Base-by-base conservation (phyloP, 2,797 vertebrate species). In the Acridotheres tristis region DNA sequence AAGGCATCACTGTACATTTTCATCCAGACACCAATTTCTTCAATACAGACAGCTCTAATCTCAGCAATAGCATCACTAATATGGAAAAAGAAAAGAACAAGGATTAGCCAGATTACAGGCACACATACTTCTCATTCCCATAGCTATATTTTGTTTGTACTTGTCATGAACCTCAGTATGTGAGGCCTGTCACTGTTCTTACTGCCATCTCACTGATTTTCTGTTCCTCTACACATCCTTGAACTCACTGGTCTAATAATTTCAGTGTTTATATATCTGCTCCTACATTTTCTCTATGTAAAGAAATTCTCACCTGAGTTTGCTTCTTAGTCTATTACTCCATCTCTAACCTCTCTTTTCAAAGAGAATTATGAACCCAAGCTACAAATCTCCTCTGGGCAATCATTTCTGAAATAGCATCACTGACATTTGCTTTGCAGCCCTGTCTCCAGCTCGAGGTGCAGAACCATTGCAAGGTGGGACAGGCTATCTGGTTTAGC, bases 21-120 rank as follows among this genome's bases (percentile, higher is more conserved):
- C 99, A 99, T 99, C 99, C 99, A 99, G 57, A 99, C 99, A 51
- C 99, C 99, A 21, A 99, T 99, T 98, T 99, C 99, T 98, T 99
- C 99, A 67, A 99, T 99, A 95, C 99, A 99, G 97, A 99, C 99
- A 92, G 99, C 99, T 98, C 99, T 97, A 97, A 99, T 99, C 97
- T 99, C 99, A 87, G 99, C 99, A 85, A 99, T 99, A 29, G 99
- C 99, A 97, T 99, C 99, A 94, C 99, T 99, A 89, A 3, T 58
- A 90, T 29, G 29, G 58, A 94, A 62, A 43, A 43, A 40, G 22
- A 66, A 84, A 91, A 92, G 25, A 78, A 54, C 38, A 69, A 86
- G 21, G 20, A 71, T 94, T 91, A 93, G 77, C 10, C 34, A 62
- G 19, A 48, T 83, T 43, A 36, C 16, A 89, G 32, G 77, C 57